Conservation (phyloP, 1,140 invertebrate genomes). For the Maconellicoccus hirsutus region DNA sequence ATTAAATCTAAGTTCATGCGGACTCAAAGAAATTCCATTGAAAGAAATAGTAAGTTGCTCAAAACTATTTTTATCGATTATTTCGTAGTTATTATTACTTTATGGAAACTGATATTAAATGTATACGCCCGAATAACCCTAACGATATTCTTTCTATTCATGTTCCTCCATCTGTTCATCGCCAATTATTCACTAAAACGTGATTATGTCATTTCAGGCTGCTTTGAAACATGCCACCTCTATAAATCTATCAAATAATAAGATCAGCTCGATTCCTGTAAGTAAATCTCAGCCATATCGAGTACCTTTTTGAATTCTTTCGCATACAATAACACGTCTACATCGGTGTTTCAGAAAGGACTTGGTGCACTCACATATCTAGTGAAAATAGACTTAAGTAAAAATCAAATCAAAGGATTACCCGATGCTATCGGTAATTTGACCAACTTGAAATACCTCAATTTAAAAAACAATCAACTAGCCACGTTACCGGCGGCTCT, state of each 20-base stretch:
- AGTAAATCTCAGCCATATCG: no score
- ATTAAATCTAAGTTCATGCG: conserved; percentile 61
- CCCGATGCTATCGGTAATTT: conserved; percentile 67
- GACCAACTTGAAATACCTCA: conserved; percentile 54
- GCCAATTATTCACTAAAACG: not conserved
- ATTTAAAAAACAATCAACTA: conserved; percentile 62
- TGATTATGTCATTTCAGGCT: conserved; percentile 42
- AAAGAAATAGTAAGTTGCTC: conserved; percentile 59
- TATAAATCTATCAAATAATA: conserved; percentile 65
- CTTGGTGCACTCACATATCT: conserved; percentile 45
- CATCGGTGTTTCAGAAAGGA: conserved; percentile 35
- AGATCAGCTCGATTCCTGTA: conserved; percentile 50
- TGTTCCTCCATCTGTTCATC: not conserved
- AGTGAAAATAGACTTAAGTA: conserved; percentile 62
- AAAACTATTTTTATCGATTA: conserved; percentile 23
- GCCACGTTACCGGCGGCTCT: conserved; percentile 52
- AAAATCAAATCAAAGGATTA: conserved; percentile 57
- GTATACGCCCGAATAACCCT: no score
- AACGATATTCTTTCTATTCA: not conserved
- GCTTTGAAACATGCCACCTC: conserved; percentile 50
- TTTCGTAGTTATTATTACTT: not conserved
- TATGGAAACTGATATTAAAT: no score
- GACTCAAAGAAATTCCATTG: conserved; percentile 59
- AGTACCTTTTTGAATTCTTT: conserved; percentile 31
- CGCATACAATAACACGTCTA: conserved; percentile 51